Evolutionary conservation across 2,797 vertebrate species (phyloP).

Genomic region (Manis pentadactyla): DNA sequence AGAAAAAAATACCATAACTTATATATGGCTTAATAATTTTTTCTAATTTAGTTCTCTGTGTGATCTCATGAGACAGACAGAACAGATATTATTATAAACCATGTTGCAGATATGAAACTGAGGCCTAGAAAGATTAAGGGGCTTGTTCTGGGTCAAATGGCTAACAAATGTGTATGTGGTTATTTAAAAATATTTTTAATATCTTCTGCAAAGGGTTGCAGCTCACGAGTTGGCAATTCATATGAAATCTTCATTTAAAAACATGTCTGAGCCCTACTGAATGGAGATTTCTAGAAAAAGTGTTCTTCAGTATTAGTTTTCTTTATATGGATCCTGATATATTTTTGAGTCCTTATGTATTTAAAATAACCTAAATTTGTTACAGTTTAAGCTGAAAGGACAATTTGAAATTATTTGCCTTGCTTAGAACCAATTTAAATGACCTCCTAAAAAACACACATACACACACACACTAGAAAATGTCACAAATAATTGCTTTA

Average conservation of each 20-base stretch:
- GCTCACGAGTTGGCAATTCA: neutral
- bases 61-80: neutral
- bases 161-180: neutral
- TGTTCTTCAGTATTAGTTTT: neutral
- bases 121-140: neutral
- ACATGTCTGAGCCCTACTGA: neutral
- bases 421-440: constrained; percentile 7
- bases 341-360: neutral
- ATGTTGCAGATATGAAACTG: neutral
- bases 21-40: neutral
- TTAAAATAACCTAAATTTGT: neutral
- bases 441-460: neutral
- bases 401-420: constrained; percentile 10
- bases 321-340: neutral
- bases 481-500: constrained; percentile 23
- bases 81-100: neutral
- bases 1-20: neutral
- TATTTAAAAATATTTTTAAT: neutral
- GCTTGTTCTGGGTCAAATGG: neutral
- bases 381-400: constrained; percentile 18
- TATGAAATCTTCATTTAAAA: neutral
- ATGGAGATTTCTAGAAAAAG: constrained; percentile 11
- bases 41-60: neutral
- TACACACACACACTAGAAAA: neutral
- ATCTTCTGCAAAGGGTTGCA: neutral